Evolutionary conservation across 2,113 vertebrate species (phyloP).

Genomic region (Telmatochromis sp.): DNA sequence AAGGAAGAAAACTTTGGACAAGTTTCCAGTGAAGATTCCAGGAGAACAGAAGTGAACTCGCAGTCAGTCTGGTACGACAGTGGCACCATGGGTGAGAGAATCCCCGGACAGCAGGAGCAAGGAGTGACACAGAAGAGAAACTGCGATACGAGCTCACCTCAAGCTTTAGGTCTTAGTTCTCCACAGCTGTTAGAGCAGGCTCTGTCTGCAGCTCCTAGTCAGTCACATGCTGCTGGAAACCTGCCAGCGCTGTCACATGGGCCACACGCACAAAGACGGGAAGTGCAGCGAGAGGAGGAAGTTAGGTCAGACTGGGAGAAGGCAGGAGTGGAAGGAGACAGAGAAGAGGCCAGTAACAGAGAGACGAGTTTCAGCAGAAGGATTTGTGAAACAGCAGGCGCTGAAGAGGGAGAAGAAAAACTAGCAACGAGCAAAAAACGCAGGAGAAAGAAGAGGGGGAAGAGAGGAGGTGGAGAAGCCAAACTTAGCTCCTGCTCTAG

Average conservation of each 20-base stretch:
- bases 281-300: constrained; percentile 18
- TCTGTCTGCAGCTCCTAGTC: constrained; percentile 4
- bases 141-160: background rate
- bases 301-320: constrained; percentile 4
- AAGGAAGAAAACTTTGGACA: background rate
- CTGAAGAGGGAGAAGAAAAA: background rate
- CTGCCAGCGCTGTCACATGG: constrained; percentile 33
- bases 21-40: background rate
- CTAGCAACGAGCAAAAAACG: constrained; percentile 4
- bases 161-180: background rate
- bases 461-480: background rate
- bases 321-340: background rate
- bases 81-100: background rate
- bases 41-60: background rate
- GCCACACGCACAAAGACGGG: constrained; percentile 32
- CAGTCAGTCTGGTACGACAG: constrained; percentile 21
- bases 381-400: background rate
- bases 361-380: background rate
- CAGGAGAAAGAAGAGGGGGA: constrained; percentile 26
- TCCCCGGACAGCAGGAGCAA: background rate
- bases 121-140: background rate
- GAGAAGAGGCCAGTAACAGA: background rate
- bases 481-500: constrained; percentile 30
- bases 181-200: background rate
- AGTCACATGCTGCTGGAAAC: constrained; percentile 32